These are phyloP conservation scores for Sphaeramia orbicularis DNA, from an alignment of 2,797 vertebrate genomes.

Conservation along the genomic window DNA sequence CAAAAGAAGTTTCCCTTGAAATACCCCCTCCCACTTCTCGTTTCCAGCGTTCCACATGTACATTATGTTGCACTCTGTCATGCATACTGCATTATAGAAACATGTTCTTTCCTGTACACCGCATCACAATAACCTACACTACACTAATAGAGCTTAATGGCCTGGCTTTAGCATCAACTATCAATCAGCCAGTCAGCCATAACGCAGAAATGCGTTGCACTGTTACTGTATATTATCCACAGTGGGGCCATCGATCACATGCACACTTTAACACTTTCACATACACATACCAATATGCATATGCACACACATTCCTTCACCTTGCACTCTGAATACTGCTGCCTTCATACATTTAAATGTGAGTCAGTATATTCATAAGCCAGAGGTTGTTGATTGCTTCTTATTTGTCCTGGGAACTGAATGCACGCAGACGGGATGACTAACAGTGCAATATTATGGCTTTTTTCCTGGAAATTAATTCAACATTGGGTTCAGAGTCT, in stretches of 20 bases:
- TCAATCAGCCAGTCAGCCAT: slow-evolving; percentile 73
- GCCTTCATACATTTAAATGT: slow-evolving; percentile 57
- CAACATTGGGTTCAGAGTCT: slow-evolving; percentile 37
- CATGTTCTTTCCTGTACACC: slow-evolving; percentile 46
- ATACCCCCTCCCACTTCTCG: neutral
- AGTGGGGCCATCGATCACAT: slow-evolving; percentile 66
- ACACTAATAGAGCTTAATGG: slow-evolving; percentile 70
- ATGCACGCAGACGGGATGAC: slow-evolving; percentile 49
- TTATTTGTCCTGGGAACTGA: slow-evolving; percentile 63
- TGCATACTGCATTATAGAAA: slow-evolving; percentile 49
- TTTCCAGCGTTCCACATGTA: slow-evolving; percentile 4
- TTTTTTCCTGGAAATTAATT: slow-evolving; percentile 55
- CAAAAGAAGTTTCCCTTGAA: slow-evolving; percentile 4
- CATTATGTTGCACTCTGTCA: slow-evolving; percentile 48
- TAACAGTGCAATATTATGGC: slow-evolving; percentile 56
- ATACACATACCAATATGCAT: slow-evolving; percentile 28
- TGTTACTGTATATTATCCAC: slow-evolving; percentile 57
- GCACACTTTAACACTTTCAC: slow-evolving; percentile 38
- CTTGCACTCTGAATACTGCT: slow-evolving; percentile 51
- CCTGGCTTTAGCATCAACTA: slow-evolving; percentile 44
- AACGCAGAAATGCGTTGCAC: slow-evolving; percentile 55
- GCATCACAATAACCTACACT: slow-evolving; percentile 61
- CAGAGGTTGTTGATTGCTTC: slow-evolving; percentile 66
- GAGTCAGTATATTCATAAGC: slow-evolving; percentile 46
- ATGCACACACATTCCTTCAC: slow-evolving; percentile 15